These are phyloP conservation scores for Drosophila colorata DNA, from an alignment of 2,888 invertebrate genomes.

Conservation along the genomic window DNA sequence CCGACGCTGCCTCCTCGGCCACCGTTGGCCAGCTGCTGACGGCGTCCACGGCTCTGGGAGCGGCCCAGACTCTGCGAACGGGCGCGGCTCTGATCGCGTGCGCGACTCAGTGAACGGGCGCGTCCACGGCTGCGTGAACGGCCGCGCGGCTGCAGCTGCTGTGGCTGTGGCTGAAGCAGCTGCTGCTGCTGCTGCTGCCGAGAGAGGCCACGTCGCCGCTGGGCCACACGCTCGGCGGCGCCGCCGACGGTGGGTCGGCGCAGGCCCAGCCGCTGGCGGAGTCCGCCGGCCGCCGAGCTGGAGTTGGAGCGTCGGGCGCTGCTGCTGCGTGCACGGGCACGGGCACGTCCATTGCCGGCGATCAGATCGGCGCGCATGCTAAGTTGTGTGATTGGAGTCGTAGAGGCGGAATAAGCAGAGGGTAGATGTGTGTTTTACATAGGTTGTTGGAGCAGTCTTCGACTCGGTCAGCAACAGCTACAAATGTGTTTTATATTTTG, in stretches of 20 bases:
- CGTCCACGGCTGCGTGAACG: slow-evolving; percentile 76
- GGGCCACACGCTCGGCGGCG: slow-evolving; percentile 77
- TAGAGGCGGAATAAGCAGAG: slow-evolving; percentile 68
- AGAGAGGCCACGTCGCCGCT: slow-evolving; percentile 54
- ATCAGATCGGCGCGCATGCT: slow-evolving; percentile 85
- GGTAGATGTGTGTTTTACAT: slow-evolving; percentile 56
- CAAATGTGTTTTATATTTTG: slow-evolving; percentile 35
- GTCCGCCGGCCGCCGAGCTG: slow-evolving; percentile 68
- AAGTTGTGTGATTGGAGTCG: slow-evolving; percentile 58
- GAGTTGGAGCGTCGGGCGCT: slow-evolving; percentile 77
- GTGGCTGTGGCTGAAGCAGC: slow-evolving; percentile 34
- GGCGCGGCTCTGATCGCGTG: slow-evolving; percentile 38
- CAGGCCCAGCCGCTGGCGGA: slow-evolving; percentile 77
- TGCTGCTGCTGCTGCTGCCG: slow-evolving; percentile 53
- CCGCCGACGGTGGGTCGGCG: slow-evolving; percentile 72
- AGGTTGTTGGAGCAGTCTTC: slow-evolving; percentile 53
- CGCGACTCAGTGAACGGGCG: slow-evolving; percentile 48
- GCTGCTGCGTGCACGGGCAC: slow-evolving; percentile 50
- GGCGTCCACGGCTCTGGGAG: slow-evolving; percentile 52
- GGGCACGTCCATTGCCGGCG: slow-evolving; percentile 51
- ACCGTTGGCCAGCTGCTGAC: slow-evolving; percentile 39
- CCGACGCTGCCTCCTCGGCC: slow-evolving; percentile 21
- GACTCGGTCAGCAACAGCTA: slow-evolving; percentile 35
- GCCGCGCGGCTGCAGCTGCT: slow-evolving; percentile 50
- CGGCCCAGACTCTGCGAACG: slow-evolving; percentile 31